Evolutionary conservation across 2,113 vertebrate genomes (phyloP).

Genomic region (Corythoichthys intestinalis): DNA sequence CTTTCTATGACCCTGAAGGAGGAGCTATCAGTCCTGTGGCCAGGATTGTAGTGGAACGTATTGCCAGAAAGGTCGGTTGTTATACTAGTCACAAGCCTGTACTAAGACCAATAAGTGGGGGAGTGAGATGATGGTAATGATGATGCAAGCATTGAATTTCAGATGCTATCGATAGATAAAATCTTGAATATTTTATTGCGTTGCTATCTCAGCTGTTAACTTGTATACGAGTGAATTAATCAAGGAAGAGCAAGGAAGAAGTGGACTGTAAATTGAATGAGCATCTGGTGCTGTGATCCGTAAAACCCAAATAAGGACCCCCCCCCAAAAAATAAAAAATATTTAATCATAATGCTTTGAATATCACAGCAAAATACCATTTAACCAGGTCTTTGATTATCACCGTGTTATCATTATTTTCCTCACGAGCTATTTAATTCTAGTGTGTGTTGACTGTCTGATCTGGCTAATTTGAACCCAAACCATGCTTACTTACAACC

Average conservation of each 20-base stretch:
- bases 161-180: not conserved
- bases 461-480: not conserved
- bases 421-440: not conserved
- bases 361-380: not conserved
- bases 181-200: not conserved
- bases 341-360: not conserved
- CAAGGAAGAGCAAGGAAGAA: not conserved
- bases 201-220: not conserved
- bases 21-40: conserved; percentile 92
- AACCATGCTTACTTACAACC: not conserved
- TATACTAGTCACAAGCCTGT: not conserved
- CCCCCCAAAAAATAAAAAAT: not conserved
- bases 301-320: too few species aligned
- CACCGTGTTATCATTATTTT: not conserved
- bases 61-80: conserved; percentile 88
- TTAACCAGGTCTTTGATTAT: not conserved
- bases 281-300: not conserved
- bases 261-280: not conserved
- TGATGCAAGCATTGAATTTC: not conserved
- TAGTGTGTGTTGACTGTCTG: not conserved
- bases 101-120: not conserved
- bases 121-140: not conserved
- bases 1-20: conserved; percentile 98
- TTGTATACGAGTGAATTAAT: not conserved
- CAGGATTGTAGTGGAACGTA: conserved; percentile 90